Evolutionary conservation across 2,888 invertebrate genomes (phyloP).

Genomic region (Syrphus vitripennis): DNA sequence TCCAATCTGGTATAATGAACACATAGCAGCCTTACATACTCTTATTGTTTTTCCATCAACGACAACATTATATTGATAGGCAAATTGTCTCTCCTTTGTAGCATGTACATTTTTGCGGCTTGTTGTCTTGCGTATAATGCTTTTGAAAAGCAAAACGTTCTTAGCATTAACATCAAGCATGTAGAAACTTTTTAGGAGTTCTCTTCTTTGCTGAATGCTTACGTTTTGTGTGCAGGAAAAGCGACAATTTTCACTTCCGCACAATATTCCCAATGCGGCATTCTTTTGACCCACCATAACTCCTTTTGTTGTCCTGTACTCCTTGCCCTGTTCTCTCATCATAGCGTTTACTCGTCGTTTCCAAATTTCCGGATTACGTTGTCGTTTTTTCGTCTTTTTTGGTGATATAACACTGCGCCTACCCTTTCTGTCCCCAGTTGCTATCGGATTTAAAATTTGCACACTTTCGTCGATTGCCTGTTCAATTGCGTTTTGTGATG

Average conservation of each 20-base stretch:
- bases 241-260: neutral
- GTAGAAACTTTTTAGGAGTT: neutral
- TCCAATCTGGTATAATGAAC: too few species aligned
- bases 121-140: neutral
- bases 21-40: too few species aligned
- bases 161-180: neutral
- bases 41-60: too few species aligned
- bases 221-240: conserved; percentile 5
- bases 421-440: neutral
- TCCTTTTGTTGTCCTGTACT: conserved; percentile 3
- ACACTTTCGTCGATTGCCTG: neutral
- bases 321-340: conserved; percentile 15
- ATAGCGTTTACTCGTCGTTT: neutral
- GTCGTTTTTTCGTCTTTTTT: neutral
- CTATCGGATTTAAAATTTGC: neutral
- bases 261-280: neutral
- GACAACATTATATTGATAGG: too few species aligned
- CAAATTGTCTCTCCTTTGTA: too few species aligned
- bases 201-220: neutral
- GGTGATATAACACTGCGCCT: neutral
- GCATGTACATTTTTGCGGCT: neutral
- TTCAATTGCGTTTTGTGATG: neutral
- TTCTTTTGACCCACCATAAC: neutral
- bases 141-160: neutral
- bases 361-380: neutral